A percentile compares a stretch with the other conserved stretches of the same genome.
Conservation (phyloP, 53 echinoderm and acorn worm species). For the Apostichopus leukothele region DNA sequence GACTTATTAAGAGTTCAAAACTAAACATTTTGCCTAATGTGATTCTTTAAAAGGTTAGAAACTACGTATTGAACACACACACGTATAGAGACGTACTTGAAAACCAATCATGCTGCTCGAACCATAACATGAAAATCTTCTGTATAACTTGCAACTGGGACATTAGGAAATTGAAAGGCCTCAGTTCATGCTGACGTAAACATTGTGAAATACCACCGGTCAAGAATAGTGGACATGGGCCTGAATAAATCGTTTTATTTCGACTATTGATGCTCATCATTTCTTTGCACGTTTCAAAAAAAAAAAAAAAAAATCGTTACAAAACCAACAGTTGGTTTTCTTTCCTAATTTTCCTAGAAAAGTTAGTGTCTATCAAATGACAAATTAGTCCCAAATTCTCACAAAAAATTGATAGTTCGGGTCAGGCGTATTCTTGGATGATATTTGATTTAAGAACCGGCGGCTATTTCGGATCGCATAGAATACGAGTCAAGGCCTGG, state of each 20-base stretch:
- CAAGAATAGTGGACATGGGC: slow-evolving; percentile 32
- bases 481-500: slow-evolving; percentile 37
- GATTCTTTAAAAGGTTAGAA: too few species aligned
- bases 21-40: too few species aligned
- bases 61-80: too few species aligned
- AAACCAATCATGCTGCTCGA: too few species aligned
- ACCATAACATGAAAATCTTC: neutral
- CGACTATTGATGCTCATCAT: neutral
- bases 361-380: slow-evolving; percentile 44
- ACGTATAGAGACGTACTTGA: too few species aligned
- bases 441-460: slow-evolving; percentile 20
- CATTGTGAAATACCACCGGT: slow-evolving; percentile 14
- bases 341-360: slow-evolving; percentile 11
- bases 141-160: neutral
- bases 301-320: slow-evolving; percentile 28
- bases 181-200: slow-evolving; percentile 8
- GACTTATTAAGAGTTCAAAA: too few species aligned
- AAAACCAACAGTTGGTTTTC: slow-evolving; percentile 2
- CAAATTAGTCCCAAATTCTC: slow-evolving; percentile 42
- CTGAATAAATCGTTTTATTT: slow-evolving; percentile 15
- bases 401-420: slow-evolving; percentile 44
- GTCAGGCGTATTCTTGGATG: slow-evolving; percentile 34
- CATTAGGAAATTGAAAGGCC: slow-evolving; percentile 3
- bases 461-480: slow-evolving; percentile 36
- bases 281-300: neutral